These are phyloP conservation scores for Bimastos eiseni DNA, from an alignment of 2,888 invertebrate genomes.

Conservation along the genomic window DNA sequence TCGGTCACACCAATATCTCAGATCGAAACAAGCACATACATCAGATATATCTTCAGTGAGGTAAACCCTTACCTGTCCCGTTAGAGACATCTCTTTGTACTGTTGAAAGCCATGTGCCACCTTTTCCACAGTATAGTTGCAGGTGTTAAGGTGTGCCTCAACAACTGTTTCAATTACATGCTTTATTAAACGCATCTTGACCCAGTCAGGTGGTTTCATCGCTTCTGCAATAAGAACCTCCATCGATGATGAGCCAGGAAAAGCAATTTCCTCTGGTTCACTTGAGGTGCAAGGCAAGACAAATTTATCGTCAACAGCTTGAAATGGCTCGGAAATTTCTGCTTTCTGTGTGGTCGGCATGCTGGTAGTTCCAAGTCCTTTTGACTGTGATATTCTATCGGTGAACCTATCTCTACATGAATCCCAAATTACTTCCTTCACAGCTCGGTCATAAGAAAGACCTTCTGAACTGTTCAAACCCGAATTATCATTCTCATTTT, in stretches of 20 bases:
- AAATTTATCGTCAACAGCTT: background rate
- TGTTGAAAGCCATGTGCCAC: slow-evolving; percentile 27
- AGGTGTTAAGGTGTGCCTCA: slow-evolving; percentile 34
- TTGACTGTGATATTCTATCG: background rate
- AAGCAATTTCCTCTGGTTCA: background rate
- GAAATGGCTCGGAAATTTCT: background rate
- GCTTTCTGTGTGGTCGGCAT: background rate
- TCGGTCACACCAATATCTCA: background rate
- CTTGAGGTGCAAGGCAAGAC: slow-evolving; percentile 7
- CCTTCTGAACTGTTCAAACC: background rate
- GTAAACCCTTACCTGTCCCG: background rate
- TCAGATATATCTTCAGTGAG: background rate
- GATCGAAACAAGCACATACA: background rate
- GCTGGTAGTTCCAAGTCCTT: background rate
- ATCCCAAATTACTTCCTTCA: background rate
- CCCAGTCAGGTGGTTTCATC: slow-evolving; percentile 19
- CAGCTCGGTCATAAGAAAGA: background rate
- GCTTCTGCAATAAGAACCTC: background rate
- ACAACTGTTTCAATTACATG: slow-evolving; percentile 8
- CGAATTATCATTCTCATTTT: background rate
- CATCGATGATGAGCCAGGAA: background rate
- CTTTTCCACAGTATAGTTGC: slow-evolving; percentile 33
- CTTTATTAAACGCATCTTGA: background rate
- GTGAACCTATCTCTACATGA: background rate
- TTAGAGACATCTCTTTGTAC: slow-evolving; percentile 24